phyloP scores from a whole-genome alignment of 1,140 invertebrate species.

The Ceratoteleas bidentatus region DNA sequence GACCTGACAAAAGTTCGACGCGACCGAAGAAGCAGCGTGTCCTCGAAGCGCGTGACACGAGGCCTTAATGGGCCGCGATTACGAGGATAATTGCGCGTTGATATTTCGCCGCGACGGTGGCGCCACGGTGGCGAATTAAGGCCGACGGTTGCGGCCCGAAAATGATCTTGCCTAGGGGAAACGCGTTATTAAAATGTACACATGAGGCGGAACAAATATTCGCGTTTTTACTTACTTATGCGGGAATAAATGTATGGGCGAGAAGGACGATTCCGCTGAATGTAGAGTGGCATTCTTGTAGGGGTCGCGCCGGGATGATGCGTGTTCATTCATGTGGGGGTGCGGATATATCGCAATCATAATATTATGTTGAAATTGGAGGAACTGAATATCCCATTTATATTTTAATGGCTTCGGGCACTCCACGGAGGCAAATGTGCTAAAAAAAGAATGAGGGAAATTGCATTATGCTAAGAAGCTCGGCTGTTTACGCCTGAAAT shows the following conservation, averaged over 20 bases:
- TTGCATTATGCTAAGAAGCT: conserved; percentile 28
- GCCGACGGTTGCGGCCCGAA: conserved; percentile 12
- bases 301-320: conserved; percentile 25
- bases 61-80: too few species aligned
- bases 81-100: too few species aligned
- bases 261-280: conserved; percentile 70
- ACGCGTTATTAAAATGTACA: conserved; percentile 73
- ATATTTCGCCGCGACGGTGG: neutral
- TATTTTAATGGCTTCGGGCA: conserved; percentile 79
- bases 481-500: neutral
- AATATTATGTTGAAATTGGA: conserved; percentile 80
- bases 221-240: conserved; percentile 72
- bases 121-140: conserved; percentile 7
- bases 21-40: too few species aligned
- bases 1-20: conserved; percentile 7
- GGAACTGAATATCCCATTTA: conserved; percentile 78
- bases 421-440: conserved; percentile 66
- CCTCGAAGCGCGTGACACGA: too few species aligned
- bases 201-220: conserved; percentile 73
- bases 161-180: conserved; percentile 66
- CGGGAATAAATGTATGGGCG: conserved; percentile 77
- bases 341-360: conserved; percentile 77
- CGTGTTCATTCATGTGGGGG: conserved; percentile 42
- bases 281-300: conserved; percentile 65
- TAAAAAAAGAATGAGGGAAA: conserved; percentile 61